Evolutionary conservation across 2,113 vertebrate species (phyloP).

Genomic region (Aegithalos caudatus): DNA sequence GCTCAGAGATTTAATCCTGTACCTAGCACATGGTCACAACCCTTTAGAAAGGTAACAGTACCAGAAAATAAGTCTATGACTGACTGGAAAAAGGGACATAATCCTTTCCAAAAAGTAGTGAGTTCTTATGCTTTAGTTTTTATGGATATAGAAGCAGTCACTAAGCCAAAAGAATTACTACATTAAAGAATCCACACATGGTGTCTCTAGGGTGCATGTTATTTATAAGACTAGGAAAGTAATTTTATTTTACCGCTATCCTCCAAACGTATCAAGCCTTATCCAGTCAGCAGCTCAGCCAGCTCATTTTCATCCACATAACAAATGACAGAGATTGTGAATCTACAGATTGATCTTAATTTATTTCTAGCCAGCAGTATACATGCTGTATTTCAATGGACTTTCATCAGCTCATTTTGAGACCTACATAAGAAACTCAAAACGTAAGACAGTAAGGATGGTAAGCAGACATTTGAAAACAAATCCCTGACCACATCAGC

Average conservation of each 20-base stretch:
- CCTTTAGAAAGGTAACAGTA: not conserved
- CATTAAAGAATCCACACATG: not conserved
- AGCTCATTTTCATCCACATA: not conserved
- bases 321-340: not conserved
- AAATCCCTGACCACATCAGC: not conserved
- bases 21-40: not conserved
- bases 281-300: not conserved
- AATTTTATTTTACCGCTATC: not conserved
- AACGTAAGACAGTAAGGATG: not conserved
- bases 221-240: not conserved
- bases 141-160: not conserved
- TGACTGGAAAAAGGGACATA: not conserved
- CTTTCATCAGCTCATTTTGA: not conserved
- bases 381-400: not conserved
- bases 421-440: not conserved
- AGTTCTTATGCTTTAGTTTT: not conserved
- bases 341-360: not conserved
- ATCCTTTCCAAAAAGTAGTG: not conserved
- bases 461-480: not conserved
- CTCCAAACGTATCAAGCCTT: not conserved
- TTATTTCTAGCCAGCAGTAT: not conserved
- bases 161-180: not conserved
- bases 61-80: not conserved
- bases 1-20: not conserved
- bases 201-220: not conserved